These are phyloP conservation scores for Anorthoa munda DNA, from an alignment of 2,888 invertebrate genomes.

Conservation along the genomic window DNA sequence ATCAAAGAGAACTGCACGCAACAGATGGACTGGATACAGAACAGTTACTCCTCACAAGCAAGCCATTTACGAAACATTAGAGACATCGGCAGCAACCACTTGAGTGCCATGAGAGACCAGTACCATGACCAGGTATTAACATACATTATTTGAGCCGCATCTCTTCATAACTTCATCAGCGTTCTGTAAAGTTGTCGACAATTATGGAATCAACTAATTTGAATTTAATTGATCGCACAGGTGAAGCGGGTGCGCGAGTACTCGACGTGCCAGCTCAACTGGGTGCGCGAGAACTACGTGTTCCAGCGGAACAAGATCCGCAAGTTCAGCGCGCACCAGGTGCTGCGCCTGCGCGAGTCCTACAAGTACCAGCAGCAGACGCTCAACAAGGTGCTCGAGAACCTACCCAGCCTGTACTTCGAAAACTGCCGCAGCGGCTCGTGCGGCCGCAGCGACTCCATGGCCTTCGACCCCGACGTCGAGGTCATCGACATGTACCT, in stretches of 20 bases:
- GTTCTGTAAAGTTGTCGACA: constrained; percentile 27
- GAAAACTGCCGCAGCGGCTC: constrained; percentile 98
- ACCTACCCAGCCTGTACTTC: constrained; percentile 96
- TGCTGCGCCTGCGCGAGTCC: constrained; percentile 96
- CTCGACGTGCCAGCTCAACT: constrained; percentile 97
- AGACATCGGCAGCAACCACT: constrained; percentile 97
- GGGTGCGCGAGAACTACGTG: constrained; percentile 98
- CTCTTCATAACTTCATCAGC: constrained; percentile 22
- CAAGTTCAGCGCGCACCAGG: constrained; percentile 98
- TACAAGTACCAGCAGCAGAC: constrained; percentile 99
- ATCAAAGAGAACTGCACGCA: constrained; percentile 98
- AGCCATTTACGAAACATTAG: constrained; percentile 96
- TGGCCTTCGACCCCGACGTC: constrained; percentile 93
- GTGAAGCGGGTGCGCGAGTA: constrained; percentile 98
- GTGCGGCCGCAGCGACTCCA: constrained; percentile 94
- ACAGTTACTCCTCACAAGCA: constrained; percentile 97
- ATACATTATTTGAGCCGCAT: constrained; percentile 13
- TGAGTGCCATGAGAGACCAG: constrained; percentile 96
- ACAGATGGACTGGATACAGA: constrained; percentile 98
- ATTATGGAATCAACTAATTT: constrained; percentile 62
- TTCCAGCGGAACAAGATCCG: constrained; percentile 98
- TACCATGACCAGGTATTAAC: constrained; percentile 96
- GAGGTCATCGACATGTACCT: constrained; percentile 93
- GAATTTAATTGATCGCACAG: constrained; percentile 88
- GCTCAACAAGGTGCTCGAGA: constrained; percentile 97